A percentile compares a stretch with the other conserved stretches of the same genome.
phyloP scores from a whole-genome alignment of 2,797 vertebrate genomes.

The Acanthopagrus latus region DNA sequence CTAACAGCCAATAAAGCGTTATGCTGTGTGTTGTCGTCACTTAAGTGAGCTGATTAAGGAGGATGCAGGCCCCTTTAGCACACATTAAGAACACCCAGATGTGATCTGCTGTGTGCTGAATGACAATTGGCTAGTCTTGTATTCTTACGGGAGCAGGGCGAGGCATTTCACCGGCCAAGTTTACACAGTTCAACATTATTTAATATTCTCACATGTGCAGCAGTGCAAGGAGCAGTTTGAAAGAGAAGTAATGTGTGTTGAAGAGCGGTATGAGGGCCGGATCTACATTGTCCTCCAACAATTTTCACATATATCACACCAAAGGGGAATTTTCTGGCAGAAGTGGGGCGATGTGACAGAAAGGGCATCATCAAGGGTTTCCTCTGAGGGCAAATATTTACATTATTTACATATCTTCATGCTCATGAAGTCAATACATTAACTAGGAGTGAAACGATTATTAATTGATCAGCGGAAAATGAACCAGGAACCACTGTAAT shows the following conservation, averaged over 20 bases:
- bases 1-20: slow-evolving; percentile 85
- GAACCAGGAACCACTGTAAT: background rate
- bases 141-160: slow-evolving; percentile 72
- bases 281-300: slow-evolving; percentile 37
- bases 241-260: slow-evolving; percentile 36
- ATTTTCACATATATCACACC: slow-evolving; percentile 66
- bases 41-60: slow-evolving; percentile 89
- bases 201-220: slow-evolving; percentile 49
- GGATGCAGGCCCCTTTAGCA: slow-evolving; percentile 82
- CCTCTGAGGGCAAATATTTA: slow-evolving; percentile 14
- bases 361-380: background rate
- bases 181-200: slow-evolving; percentile 60
- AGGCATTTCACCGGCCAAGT: slow-evolving; percentile 74
- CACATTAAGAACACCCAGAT: slow-evolving; percentile 84
- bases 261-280: slow-evolving; percentile 32
- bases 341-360: slow-evolving; percentile 16
- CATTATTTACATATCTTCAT: background rate
- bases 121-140: slow-evolving; percentile 81
- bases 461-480: background rate
- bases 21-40: slow-evolving; percentile 86
- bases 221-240: slow-evolving; percentile 27
- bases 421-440: background rate
- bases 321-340: slow-evolving; percentile 37
- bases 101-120: slow-evolving; percentile 84
- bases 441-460: slow-evolving; percentile 1